Evolutionary conservation across 2,797 vertebrate species (phyloP), one percentile per base, ranked within the genome.

Genomic region (Botia kubotai): DNA sequence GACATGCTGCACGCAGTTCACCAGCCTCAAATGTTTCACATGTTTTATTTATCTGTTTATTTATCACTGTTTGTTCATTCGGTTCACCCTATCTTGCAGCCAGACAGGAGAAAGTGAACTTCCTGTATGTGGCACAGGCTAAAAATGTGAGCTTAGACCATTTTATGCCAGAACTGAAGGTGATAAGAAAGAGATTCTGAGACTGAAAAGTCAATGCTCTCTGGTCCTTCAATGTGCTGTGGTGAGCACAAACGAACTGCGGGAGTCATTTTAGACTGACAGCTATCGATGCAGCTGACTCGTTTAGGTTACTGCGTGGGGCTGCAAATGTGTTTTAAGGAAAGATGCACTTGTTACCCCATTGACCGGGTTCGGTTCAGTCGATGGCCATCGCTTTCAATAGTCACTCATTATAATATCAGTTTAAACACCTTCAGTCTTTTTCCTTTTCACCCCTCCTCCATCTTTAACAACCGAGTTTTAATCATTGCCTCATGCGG

Each of bases 401-500:
- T 86, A 86, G 88, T 72, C 82, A 82, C 88, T 85, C 86, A 82
- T 87, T 88, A 84, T 86, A 91, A 91, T 88, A 90, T 91, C 83
- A 62, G 77, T 75, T 82, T 52, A 73, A 77, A 79, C 62, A 60
- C 79, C 84, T 84, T 84, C 67, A 67, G 87, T 83, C 83, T 50
- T 85, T 66, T 81, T 74, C 77, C 19, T 36, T 71, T 78, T 82
- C 76, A 82, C 33, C 85, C 77, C 79, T 88, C 87, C 87, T 77
- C 65, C 84, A 29, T 82, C 81, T 87, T 87, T 85, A 77, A 86
- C 87, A 78, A 86, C 90, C 86, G 75, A 79, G 82, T 91, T 94
- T 94, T 93, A 94, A 94, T 95, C 93, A 93, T 91, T 82, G 82
- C 83, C 67, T 89, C 82, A 87, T 89, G 91, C 91, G 90, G 91